A percentile compares a stretch with the other conserved stretches of the same genome.
Conservation (phyloP, 2,888 invertebrate genomes). For the Bellardia bayeri region DNA sequence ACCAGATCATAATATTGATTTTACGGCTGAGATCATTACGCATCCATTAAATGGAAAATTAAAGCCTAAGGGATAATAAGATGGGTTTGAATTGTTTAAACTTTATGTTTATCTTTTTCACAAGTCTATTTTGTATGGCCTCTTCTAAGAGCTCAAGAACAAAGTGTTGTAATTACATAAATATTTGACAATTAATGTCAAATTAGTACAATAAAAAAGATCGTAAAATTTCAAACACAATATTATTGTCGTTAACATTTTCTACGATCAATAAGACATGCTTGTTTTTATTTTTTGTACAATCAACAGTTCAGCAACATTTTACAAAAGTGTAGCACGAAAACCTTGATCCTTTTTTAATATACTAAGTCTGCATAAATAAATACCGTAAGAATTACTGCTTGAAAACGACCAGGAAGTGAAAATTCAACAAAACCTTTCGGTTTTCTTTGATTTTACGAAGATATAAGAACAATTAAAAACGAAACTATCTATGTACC, state of each 20-base stretch:
- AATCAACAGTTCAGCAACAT: not conserved
- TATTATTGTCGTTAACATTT: not conserved
- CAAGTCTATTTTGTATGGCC: not conserved
- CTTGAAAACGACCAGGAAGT: conserved; percentile 35
- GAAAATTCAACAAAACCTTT: not conserved
- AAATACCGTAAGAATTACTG: conserved; percentile 26
- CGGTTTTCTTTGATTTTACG: not conserved
- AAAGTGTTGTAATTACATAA: not conserved
- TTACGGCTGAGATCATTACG: too few species aligned
- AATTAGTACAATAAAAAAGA: conserved; percentile 2
- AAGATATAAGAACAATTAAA: not conserved
- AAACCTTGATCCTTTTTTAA: conserved; percentile 12
- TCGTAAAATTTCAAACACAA: not conserved
- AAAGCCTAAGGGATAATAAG: too few species aligned
- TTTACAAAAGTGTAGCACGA: not conserved
- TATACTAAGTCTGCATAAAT: not conserved
- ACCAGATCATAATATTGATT: too few species aligned
- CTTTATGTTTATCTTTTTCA: not conserved
- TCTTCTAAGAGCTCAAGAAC: not conserved
- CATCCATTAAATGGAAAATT: too few species aligned
- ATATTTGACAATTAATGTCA: conserved; percentile 26
- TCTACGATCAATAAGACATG: conserved; percentile 38
- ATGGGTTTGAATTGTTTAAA: too few species aligned
- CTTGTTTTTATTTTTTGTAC: not conserved
- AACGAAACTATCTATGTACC: not conserved